Conservation (phyloP, 2,888 invertebrate species). For the Poecilus cupreus region DNA sequence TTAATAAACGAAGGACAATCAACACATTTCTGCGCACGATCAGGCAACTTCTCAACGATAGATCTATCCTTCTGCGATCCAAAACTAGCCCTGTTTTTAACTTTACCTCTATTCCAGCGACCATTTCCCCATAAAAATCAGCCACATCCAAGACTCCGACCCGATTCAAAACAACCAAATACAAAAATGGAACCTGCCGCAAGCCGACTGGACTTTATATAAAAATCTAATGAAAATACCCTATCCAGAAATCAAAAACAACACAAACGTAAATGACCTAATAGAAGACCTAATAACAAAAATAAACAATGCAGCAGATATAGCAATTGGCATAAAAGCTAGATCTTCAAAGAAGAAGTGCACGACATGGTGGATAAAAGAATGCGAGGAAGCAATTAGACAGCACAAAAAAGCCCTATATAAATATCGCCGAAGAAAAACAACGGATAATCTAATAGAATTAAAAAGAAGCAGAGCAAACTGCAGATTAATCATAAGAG, state of each 20-base stretch:
- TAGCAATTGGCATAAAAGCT: not conserved
- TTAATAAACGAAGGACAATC: not conserved
- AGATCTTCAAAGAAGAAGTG: not conserved
- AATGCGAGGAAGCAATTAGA: not conserved
- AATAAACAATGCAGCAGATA: not conserved
- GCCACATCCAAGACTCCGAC: not conserved
- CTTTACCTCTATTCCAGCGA: not conserved
- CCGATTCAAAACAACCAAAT: not conserved
- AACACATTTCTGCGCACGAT: slow-evolving; percentile 8
- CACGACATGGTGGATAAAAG: not conserved
- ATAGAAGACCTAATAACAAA: not conserved
- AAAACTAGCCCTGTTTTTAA: not conserved
- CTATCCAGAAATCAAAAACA: not conserved
- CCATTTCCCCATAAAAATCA: slow-evolving; percentile 25
- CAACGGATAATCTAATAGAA: no score
- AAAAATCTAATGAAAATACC: not conserved
- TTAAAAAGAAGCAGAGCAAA: not conserved
- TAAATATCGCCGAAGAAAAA: not conserved
- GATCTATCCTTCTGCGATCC: slow-evolving; percentile 40
- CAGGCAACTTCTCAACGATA: slow-evolving; percentile 20
- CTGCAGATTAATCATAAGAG: not conserved
- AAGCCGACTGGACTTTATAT: not conserved
- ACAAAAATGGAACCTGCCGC: not conserved
- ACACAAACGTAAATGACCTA: not conserved
- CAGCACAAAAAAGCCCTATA: not conserved